These are phyloP conservation scores for Itoplectis maculator DNA, from an alignment of 2,888 invertebrate genomes.

Conservation along the genomic window DNA sequence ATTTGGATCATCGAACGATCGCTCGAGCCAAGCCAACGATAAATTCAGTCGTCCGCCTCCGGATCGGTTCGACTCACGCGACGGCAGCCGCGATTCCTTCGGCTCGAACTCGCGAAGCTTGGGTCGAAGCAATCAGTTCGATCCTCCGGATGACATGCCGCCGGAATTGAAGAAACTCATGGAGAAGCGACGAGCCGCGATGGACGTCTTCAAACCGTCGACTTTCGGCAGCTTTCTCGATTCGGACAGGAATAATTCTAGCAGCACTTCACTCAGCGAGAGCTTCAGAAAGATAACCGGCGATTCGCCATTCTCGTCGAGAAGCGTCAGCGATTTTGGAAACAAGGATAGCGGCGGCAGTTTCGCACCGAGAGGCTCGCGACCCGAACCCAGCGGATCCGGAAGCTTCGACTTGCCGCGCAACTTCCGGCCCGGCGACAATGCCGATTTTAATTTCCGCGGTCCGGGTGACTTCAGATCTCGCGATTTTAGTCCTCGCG, in stretches of 20 bases:
- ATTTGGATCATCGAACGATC: slow-evolving; percentile 57
- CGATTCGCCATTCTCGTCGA: slow-evolving; percentile 75
- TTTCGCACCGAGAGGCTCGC: slow-evolving; percentile 27
- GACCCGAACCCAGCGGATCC: slow-evolving; percentile 36
- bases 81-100: slow-evolving; percentile 72
- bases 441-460: slow-evolving; percentile 44
- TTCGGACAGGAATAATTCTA: slow-evolving; percentile 72
- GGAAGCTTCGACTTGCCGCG: slow-evolving; percentile 61
- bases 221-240: slow-evolving; percentile 73
- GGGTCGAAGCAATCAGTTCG: slow-evolving; percentile 72
- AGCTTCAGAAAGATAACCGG: slow-evolving; percentile 81
- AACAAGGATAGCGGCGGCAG: slow-evolving; percentile 53
- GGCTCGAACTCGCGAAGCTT: slow-evolving; percentile 68
- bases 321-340: slow-evolving; percentile 60
- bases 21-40: slow-evolving; percentile 54
- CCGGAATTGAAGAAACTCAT: slow-evolving; percentile 82
- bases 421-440: slow-evolving; percentile 46
- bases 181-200: slow-evolving; percentile 81
- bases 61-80: slow-evolving; percentile 70
- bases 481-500: slow-evolving; percentile 57
- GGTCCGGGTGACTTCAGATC: slow-evolving; percentile 58
- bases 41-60: slow-evolving; percentile 67
- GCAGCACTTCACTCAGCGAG: slow-evolving; percentile 79
- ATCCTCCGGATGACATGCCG: slow-evolving; percentile 73
- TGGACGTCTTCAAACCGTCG: slow-evolving; percentile 81